Conservation (phyloP, 2,113 vertebrate genomes). For the Microcebus tavaratra region DNA sequence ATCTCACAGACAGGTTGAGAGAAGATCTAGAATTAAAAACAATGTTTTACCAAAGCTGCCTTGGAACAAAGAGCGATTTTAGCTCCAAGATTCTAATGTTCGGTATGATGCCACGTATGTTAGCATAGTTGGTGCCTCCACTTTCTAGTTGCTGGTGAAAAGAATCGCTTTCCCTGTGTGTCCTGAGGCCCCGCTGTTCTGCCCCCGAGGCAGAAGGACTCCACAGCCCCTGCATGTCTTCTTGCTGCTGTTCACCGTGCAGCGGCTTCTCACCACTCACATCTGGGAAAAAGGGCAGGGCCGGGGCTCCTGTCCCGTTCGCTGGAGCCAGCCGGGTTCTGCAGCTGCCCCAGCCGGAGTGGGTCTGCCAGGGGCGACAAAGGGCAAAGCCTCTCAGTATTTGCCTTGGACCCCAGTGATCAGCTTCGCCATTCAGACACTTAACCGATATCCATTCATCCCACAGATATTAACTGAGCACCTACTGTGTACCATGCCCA, state of each 20-base stretch:
- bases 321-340: neutral
- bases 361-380: neutral
- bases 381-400: neutral
- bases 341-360: neutral
- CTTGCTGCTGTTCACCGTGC: neutral
- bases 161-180: neutral
- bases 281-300: neutral
- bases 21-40: neutral
- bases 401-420: neutral
- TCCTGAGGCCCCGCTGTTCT: neutral
- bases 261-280: neutral
- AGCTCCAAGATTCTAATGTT: neutral
- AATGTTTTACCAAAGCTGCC: neutral
- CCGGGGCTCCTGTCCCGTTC: neutral
- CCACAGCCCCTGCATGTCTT: neutral
- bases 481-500: accelerated
- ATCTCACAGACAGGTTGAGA: neutral
- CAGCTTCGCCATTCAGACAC: neutral
- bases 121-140: neutral
- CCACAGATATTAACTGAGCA: neutral
- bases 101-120: neutral
- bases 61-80: neutral
- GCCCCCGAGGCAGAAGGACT: neutral
- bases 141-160: neutral
- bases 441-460: neutral